Percentiles rank a stretch among this genome's conserved stretches.
Evolutionary conservation across 2,888 invertebrate species (phyloP).

Genomic region (Noctuana brunneofusca): DNA sequence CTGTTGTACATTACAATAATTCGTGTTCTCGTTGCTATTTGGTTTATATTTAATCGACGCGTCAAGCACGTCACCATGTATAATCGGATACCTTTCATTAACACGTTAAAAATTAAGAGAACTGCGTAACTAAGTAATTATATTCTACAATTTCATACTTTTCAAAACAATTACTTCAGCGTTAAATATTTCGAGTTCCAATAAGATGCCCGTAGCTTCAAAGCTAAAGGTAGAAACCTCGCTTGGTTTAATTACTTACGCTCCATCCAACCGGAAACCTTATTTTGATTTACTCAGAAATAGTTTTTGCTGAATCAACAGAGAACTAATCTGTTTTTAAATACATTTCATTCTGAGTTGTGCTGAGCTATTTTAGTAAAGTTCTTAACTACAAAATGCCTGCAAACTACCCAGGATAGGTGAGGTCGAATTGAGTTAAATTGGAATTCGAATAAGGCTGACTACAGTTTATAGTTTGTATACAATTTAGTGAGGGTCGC

Average conservation of each 20-base stretch:
- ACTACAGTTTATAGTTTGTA: conserved; percentile 13
- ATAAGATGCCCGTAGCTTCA: not conserved
- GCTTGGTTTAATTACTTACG: conserved; percentile 4
- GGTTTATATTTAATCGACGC: conserved; percentile 21
- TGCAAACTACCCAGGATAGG: conserved; percentile 12
- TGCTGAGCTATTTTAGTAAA: conserved; percentile 14
- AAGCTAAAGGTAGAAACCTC: conserved; percentile 1
- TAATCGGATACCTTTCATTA: conserved; percentile 25
- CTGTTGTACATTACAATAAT: conserved; percentile 10
- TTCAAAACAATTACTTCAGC: not conserved
- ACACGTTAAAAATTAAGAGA: not conserved
- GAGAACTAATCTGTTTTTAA: conserved; percentile 23
- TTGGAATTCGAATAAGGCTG: conserved; percentile 23
- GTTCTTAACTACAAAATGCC: conserved; percentile 23
- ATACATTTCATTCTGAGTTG: conserved; percentile 8
- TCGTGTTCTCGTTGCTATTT: conserved; percentile 18
- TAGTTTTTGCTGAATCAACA: conserved; percentile 10
- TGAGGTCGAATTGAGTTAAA: conserved; percentile 27
- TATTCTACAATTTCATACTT: not conserved
- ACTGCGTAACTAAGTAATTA: not conserved
- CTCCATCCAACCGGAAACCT: conserved; percentile 3
- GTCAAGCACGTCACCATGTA: conserved; percentile 13
- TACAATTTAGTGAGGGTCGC: not conserved
- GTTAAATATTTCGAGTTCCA: not conserved
- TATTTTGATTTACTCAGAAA: conserved; percentile 19